Evolutionary conservation across 2,797 vertebrate species (phyloP).

Genomic region (Denticeps clupeoides): DNA sequence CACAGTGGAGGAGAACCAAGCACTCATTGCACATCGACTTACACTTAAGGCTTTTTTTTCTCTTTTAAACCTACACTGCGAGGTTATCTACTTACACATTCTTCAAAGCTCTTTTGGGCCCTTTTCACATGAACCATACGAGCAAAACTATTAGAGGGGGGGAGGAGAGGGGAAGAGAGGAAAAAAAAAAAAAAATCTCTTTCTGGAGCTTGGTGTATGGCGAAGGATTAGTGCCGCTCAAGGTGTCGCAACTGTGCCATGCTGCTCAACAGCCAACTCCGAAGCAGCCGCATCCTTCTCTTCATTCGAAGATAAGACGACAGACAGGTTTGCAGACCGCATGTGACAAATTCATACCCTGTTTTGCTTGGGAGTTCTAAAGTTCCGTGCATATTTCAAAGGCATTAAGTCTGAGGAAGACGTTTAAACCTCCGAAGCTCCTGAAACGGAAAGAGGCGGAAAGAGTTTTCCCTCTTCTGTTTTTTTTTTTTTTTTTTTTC

Average conservation of each 20-base stretch:
- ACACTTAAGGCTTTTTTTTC: constrained; percentile 22
- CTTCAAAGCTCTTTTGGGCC: background rate
- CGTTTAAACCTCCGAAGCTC: constrained; percentile 21
- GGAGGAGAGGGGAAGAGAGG: background rate
- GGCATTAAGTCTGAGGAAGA: constrained; percentile 40
- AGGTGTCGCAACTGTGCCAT: background rate
- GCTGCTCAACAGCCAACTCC: background rate
- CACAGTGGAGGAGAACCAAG: constrained; percentile 5
- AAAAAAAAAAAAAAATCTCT: background rate
- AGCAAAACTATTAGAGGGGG: background rate
- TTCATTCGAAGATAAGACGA: background rate
- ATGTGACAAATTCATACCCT: constrained; percentile 27
- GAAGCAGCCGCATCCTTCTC: too few species aligned
- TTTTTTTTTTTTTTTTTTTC: background rate
- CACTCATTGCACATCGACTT: constrained; percentile 12
- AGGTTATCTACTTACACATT: constrained; percentile 10
- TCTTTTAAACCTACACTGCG: constrained; percentile 16
- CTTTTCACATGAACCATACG: background rate
- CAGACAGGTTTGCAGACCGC: constrained; percentile 6
- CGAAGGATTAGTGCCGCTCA: constrained; percentile 3
- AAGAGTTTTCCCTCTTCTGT: constrained; percentile 6
- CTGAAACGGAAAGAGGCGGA: constrained; percentile 14
- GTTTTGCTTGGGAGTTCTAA: constrained; percentile 25
- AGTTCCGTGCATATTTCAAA: constrained; percentile 40
- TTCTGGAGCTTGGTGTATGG: background rate